A percentile compares a stretch with the other conserved stretches of the same genome.
These are phyloP conservation scores for Saguinus imperator DNA, from an alignment of 2,113 vertebrate genomes.

Conservation along the genomic window DNA sequence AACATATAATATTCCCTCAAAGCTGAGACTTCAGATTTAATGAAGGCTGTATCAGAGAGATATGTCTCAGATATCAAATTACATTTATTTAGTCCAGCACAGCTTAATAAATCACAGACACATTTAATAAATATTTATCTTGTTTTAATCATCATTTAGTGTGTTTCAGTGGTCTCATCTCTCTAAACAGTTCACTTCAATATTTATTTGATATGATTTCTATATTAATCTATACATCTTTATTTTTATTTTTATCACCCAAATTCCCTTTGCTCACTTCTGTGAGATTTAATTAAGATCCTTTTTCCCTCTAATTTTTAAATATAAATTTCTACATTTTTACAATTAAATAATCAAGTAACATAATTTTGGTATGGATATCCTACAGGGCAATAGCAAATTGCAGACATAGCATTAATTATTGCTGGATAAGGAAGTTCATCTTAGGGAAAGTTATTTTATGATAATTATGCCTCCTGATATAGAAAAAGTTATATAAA, in stretches of 20 bases:
- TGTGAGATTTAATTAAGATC: slow-evolving; percentile 86
- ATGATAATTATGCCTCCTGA: slow-evolving; percentile 46
- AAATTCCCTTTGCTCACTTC: slow-evolving; percentile 78
- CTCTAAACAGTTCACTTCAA: slow-evolving; percentile 80
- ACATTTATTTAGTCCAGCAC: slow-evolving; percentile 84
- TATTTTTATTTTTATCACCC: slow-evolving; percentile 79
- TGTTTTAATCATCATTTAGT: slow-evolving; percentile 84
- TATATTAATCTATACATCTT: slow-evolving; percentile 84
- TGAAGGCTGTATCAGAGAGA: slow-evolving; percentile 84
- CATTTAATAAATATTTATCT: slow-evolving; percentile 89
- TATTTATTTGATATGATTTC: slow-evolving; percentile 84
- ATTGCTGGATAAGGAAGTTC: slow-evolving; percentile 67
- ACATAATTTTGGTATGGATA: slow-evolving; percentile 72
- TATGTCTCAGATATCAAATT: slow-evolving; percentile 85
- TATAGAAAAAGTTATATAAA: slow-evolving; percentile 39
- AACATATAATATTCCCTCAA: slow-evolving; percentile 84
- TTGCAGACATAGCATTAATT: slow-evolving; percentile 60
- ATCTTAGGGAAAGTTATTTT: slow-evolving; percentile 45
- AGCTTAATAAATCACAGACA: slow-evolving; percentile 85
- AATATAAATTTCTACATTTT: slow-evolving; percentile 76
- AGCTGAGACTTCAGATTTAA: slow-evolving; percentile 83
- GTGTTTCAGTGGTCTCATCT: slow-evolving; percentile 79
- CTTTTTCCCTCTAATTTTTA: slow-evolving; percentile 82
- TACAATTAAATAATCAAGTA: slow-evolving; percentile 78
- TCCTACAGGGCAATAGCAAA: slow-evolving; percentile 56